These are phyloP conservation scores for Diachasma alloeum DNA, from an alignment of 1,140 invertebrate species.

Conservation along the genomic window DNA sequence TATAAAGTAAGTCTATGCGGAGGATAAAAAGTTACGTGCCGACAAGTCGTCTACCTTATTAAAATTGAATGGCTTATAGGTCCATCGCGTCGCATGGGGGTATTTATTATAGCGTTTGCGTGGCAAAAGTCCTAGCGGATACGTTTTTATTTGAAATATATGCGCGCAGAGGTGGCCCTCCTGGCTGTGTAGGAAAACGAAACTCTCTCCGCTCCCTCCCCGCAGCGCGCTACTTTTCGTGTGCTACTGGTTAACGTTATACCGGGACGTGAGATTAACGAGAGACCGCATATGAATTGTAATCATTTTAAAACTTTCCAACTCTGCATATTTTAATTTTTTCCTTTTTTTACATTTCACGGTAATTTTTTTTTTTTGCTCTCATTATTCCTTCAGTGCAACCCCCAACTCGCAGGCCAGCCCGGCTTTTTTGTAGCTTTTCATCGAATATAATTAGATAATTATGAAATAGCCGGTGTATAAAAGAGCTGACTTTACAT, in stretches of 20 bases:
- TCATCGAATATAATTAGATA: not conserved
- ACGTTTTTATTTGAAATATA: not conserved
- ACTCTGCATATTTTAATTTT: slow-evolving; percentile 1
- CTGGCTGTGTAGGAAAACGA: not conserved
- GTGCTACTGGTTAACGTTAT: not conserved
- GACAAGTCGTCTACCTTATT: slow-evolving; percentile 29
- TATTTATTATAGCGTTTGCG: slow-evolving; percentile 11
- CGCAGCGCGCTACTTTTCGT: not conserved
- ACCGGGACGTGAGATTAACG: slow-evolving; percentile 9
- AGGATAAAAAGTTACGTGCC: slow-evolving; percentile 14
- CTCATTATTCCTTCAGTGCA: not conserved
- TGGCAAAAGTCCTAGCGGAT: not conserved
- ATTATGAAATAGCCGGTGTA: not conserved
- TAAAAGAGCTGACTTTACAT: not conserved
- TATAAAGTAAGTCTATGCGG: slow-evolving; percentile 6
- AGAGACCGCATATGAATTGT: slow-evolving; percentile 8
- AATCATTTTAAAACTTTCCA: slow-evolving; percentile 8
- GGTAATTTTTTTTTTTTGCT: not conserved
- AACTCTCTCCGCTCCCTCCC: not conserved
- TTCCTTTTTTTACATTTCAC: not conserved
- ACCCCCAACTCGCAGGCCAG: not conserved
- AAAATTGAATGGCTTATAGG: slow-evolving; percentile 26
- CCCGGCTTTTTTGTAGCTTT: not conserved
- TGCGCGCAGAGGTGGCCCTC: not conserved
- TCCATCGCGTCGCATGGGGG: slow-evolving; percentile 8